Conservation (phyloP, 1,140 invertebrate species). For the Stegodyphus dumicola region DNA sequence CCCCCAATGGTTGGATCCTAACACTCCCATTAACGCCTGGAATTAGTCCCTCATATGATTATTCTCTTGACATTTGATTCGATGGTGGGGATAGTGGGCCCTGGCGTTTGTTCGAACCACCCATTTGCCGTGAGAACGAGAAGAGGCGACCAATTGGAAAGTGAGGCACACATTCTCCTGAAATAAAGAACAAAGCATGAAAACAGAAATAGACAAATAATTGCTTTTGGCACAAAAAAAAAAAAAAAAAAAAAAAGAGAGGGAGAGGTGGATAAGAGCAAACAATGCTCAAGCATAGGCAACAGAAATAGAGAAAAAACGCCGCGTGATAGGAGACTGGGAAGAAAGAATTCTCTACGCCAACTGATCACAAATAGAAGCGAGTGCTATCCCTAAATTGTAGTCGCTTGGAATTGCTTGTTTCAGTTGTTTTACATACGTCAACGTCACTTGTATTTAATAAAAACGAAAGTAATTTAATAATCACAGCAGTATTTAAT, state of each 20-base stretch:
- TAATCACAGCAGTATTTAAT: no score
- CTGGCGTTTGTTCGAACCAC: background rate
- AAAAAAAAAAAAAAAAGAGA: no score
- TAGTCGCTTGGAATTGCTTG: no score
- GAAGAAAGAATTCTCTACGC: no score
- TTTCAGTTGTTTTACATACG: no score
- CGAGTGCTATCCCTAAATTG: no score
- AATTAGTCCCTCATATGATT: conserved; percentile 44
- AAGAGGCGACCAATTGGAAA: conserved; percentile 31
- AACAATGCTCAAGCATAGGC: background rate
- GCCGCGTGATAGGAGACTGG: no score
- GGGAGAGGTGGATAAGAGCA: background rate
- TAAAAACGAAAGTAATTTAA: no score
- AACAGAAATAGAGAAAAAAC: no score
- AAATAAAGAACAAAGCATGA: background rate
- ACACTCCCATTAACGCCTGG: conserved; percentile 20
- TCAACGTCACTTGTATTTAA: no score
- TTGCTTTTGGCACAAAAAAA: conserved; percentile 29
- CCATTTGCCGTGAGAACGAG: conserved; percentile 5
- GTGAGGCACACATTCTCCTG: conserved; percentile 9
- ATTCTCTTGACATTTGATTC: conserved; percentile 41
- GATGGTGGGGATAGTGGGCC: background rate
- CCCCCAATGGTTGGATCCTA: conserved; percentile 14
- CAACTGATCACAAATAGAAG: no score
- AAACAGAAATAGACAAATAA: conserved; percentile 40